These are phyloP conservation scores for Heterodera schachtii DNA, from an alignment of 1,140 invertebrate species.

Conservation along the genomic window DNA sequence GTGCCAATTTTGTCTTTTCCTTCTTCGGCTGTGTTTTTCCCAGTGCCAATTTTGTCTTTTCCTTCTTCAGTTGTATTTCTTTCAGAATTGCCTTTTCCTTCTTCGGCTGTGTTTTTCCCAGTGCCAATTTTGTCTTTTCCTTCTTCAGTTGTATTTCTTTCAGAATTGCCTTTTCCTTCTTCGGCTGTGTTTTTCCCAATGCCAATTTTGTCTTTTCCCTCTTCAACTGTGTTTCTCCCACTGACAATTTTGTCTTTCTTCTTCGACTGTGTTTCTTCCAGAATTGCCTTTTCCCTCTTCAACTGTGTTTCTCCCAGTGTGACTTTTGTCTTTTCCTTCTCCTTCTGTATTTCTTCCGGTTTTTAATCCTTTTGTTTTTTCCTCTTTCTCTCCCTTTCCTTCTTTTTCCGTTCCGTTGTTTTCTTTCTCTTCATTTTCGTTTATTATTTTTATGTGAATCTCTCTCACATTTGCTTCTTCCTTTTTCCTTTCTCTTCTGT, in stretches of 20 bases:
- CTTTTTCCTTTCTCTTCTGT: slow-evolving; percentile 14
- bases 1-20: neutral
- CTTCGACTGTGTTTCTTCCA: neutral
- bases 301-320: slow-evolving; percentile 21
- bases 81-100: neutral
- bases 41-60: too few relatives aligned
- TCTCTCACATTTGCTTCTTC: neutral
- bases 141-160: neutral
- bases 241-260: slow-evolving; percentile 29
- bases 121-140: neutral
- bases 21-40: neutral
- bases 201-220: slow-evolving; percentile 29
- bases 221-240: neutral
- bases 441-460: slow-evolving; percentile 11
- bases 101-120: neutral
- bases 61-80: neutral
- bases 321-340: slow-evolving; percentile 11
- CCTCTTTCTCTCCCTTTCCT: slow-evolving; percentile 13
- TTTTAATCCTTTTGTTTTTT: slow-evolving; percentile 24
- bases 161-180: slow-evolving; percentile 29
- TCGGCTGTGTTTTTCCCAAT: too few relatives aligned
- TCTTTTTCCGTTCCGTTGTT: slow-evolving; percentile 11
- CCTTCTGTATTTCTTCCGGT: neutral
- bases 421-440: slow-evolving; percentile 8
- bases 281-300: too few relatives aligned